These are phyloP conservation scores for Gymnocephalus cernua DNA, from an alignment of 2,113 vertebrate genomes.

Conservation along the genomic window DNA sequence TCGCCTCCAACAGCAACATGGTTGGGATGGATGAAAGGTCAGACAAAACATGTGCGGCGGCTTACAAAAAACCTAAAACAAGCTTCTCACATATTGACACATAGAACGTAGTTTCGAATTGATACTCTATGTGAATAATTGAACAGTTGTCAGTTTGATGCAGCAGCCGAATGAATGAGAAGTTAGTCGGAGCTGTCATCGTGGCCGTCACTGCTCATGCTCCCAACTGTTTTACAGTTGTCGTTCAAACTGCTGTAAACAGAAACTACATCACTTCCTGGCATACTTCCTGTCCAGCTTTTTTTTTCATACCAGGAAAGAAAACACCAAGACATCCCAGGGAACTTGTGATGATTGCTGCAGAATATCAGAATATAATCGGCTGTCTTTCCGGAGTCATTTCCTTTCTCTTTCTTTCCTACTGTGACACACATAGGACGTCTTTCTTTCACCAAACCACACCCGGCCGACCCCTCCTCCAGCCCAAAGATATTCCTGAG, in stretches of 20 bases:
- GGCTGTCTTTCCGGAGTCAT: background rate
- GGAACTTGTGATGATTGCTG: background rate
- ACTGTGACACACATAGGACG: background rate
- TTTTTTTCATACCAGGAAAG: background rate
- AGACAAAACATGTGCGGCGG: slow-evolving; percentile 17
- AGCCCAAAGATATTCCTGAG: slow-evolving; percentile 30
- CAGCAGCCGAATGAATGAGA: too few species aligned
- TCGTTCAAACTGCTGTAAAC: background rate
- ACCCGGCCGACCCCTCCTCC: slow-evolving; percentile 25
- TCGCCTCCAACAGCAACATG: slow-evolving; percentile 50
- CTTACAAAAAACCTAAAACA: background rate
- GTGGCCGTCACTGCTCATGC: background rate
- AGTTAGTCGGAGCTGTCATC: too few species aligned
- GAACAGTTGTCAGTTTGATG: too few species aligned
- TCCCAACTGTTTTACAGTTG: too few species aligned
- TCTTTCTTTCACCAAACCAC: slow-evolving; percentile 22
- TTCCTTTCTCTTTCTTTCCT: background rate
- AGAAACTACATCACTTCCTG: slow-evolving; percentile 1
- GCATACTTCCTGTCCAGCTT: background rate
- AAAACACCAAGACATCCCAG: background rate
- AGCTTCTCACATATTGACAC: background rate
- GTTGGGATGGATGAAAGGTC: slow-evolving; percentile 45
- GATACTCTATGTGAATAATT: background rate
- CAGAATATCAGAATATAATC: background rate
- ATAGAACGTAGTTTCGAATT: too few species aligned